Evolutionary conservation across 1,140 invertebrate species (phyloP), one percentile per base, ranked within the genome.

Genomic region (Neelides sp.): DNA sequence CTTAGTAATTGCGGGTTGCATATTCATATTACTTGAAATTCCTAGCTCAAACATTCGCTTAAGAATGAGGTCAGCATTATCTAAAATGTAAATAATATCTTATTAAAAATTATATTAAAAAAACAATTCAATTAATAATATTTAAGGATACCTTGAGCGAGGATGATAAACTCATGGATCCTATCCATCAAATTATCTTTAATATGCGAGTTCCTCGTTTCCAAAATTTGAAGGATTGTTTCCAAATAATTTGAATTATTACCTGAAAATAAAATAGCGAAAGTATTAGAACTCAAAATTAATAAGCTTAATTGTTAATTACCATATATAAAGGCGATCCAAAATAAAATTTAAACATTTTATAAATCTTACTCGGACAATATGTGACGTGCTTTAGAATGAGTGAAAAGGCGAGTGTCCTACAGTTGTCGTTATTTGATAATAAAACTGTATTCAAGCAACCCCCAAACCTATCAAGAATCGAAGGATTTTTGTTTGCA

Each of bases 1-100:
- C 64, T 86, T 85, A 37, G 75, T 78, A 39, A 93, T 81, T 64
- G 79, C 79, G n/a, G 73, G 68, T 37, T 79, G 75, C 7, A 83
- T 82, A 55, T 85, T 86, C 32, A 87, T 73, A 50, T 81, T 81
- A 23, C 80, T 82, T 58, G 76, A 76, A 34, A 90, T 76, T 10
- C 85, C 87, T 20, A 93, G 69, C 44, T 79, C 75, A 69, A 93
- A 94, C 1, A 86, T 81, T 59, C 80, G 80, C 58, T 78, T 75
- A 49, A 94, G 71, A 47, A 57, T 55, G 42, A 49, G 42, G 37
- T 52, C 54, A 41, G 37, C 52, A 44, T 42, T 53, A 32, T 55
- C 48, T 54, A 55, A 54, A 40, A 28, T 15, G 52, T 27, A 23
- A 3, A 17, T 12, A 19, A 4, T 42, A 41, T 37, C 17, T 0